Evolutionary conservation across 2,797 vertebrate genomes (phyloP).

Genomic region (Typhlichthys eigenmanni): DNA sequence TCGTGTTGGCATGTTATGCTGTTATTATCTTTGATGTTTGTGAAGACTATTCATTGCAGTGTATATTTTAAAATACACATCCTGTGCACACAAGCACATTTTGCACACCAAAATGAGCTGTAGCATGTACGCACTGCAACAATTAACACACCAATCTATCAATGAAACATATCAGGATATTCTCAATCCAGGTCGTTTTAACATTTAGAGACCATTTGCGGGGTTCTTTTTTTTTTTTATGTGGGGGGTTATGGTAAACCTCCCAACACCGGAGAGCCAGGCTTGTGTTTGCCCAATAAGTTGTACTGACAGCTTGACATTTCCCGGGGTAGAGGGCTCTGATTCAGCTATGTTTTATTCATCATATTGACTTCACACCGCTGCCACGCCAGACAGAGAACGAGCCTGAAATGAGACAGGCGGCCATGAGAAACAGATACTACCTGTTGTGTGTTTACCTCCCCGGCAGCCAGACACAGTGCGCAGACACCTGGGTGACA

Average conservation of each 20-base stretch:
- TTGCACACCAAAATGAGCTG: no score
- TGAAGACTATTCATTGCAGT: no score
- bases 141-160: no score
- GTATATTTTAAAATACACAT: no score
- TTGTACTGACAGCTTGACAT: conserved; percentile 74
- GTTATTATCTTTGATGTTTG: no score
- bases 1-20: no score
- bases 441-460: conserved; percentile 58
- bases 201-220: not conserved
- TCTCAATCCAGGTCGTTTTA: not conserved
- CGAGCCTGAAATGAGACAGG: conserved; percentile 43
- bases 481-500: conserved; percentile 55
- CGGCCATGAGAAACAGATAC: conserved; percentile 40
- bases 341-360: conserved; percentile 80
- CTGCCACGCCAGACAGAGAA: conserved; percentile 55
- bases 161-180: no score
- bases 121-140: no score
- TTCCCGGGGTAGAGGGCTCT: conserved; percentile 70
- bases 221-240: conserved; percentile 18
- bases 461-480: conserved; percentile 50
- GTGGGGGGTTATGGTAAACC: conserved; percentile 46
- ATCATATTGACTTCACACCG: conserved; percentile 70
- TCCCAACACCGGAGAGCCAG: conserved; percentile 52
- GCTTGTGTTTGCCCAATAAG: conserved; percentile 71
- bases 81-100: no score